Percentiles rank a stretch among this genome's conserved stretches.
phyloP scores from a whole-genome alignment of 2,113 vertebrate species.

The Solea solea region DNA sequence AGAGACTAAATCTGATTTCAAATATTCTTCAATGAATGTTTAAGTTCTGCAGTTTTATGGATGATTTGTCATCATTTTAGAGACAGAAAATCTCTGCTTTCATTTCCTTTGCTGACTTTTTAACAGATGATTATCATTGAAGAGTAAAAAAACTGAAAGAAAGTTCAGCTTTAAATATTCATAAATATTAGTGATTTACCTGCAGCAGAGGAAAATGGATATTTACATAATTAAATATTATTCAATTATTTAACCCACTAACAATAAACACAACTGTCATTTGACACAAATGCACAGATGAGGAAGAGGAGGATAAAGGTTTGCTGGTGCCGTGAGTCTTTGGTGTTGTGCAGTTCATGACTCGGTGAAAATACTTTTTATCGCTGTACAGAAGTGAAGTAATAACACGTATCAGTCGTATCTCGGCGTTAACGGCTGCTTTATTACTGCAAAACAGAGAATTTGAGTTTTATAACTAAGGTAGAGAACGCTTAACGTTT shows the following conservation, averaged over 20 bases:
- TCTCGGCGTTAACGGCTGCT: conserved; percentile 28
- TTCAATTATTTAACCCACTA: neutral
- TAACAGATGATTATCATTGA: conserved; percentile 80
- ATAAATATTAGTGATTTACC: no score
- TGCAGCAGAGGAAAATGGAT: neutral
- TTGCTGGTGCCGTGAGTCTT: no score
- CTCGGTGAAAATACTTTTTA: conserved; percentile 45
- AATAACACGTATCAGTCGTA: conserved; percentile 37
- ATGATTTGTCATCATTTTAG: no score
- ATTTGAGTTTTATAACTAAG: neutral
- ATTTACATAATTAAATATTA: no score
- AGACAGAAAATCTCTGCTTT: neutral
- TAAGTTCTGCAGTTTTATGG: no score
- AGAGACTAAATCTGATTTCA: no score
- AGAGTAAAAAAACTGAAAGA: conserved; percentile 56
- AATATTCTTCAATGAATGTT: no score
- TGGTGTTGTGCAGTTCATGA: conserved; percentile 45
- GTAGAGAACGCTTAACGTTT: no score
- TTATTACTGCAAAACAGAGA: conserved; percentile 14
- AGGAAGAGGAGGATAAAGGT: neutral
- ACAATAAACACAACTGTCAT: conserved; percentile 9
- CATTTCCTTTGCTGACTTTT: conserved; percentile 72
- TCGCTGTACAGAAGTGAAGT: conserved; percentile 25
- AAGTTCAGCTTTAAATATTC: no score
- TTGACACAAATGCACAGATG: conserved; percentile 5